Percentiles rank a stretch among this genome's conserved stretches.
Conservation (phyloP, 2,113 vertebrate species). For the Epinephelus fuscoguttatus region DNA sequence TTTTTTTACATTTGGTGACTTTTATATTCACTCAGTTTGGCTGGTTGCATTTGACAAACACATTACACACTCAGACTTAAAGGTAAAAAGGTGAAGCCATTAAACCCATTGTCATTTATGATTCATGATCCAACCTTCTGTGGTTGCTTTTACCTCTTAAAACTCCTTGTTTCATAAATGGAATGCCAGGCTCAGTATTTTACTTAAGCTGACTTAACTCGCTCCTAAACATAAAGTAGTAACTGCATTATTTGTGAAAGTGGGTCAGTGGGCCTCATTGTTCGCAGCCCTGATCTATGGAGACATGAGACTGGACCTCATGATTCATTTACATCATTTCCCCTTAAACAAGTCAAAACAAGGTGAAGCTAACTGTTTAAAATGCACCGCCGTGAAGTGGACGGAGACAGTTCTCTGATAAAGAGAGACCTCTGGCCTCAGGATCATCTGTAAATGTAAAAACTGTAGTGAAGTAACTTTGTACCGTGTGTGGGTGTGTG, state of each 20-base stretch:
- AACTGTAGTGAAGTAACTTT: neutral
- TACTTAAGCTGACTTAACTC: neutral
- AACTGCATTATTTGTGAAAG: conserved; percentile 3
- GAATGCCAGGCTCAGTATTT: neutral
- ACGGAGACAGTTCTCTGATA: conserved; percentile 17
- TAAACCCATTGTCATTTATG: neutral
- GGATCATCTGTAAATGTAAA: conserved; percentile 39
- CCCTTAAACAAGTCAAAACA: conserved; percentile 28
- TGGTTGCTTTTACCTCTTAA: conserved; percentile 15
- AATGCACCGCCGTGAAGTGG: neutral
- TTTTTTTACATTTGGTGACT: no score
- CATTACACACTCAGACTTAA: neutral
- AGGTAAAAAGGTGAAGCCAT: neutral
- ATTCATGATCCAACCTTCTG: neutral
- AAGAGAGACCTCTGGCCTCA: conserved; percentile 29
- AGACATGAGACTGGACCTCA: neutral
- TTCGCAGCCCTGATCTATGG: conserved; percentile 3
- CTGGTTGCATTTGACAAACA: no score
- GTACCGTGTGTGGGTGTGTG: conserved; percentile 12
- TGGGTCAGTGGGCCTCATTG: conserved; percentile 30
- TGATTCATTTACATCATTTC: conserved; percentile 25
- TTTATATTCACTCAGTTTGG: no score
- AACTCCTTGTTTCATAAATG: neutral
- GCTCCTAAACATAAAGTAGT: neutral
- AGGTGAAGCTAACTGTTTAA: conserved; percentile 25